Evolutionary conservation across 2,113 vertebrate species (phyloP).

Genomic region (Gallinago paraguaiae): DNA sequence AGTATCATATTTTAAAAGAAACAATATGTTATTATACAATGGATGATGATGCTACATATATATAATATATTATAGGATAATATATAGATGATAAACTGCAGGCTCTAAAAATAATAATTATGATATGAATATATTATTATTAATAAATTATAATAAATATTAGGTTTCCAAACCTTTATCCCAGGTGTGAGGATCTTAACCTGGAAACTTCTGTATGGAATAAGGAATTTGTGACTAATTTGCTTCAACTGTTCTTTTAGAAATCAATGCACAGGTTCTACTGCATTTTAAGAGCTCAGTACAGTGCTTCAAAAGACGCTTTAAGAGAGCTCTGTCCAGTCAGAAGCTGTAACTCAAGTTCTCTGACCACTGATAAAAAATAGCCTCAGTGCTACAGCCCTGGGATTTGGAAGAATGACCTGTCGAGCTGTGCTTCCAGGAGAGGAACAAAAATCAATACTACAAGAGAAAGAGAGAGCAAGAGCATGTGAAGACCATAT

Average conservation of each 20-base stretch:
- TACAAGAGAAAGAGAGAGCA: neutral
- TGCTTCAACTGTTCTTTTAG: neutral
- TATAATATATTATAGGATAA: neutral
- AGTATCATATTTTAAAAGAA: neutral
- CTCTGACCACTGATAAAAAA: neutral
- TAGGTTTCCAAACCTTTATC: neutral
- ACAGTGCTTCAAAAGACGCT: neutral
- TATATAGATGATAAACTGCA: neutral
- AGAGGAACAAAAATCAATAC: neutral
- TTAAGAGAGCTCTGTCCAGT: neutral
- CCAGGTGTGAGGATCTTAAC: neutral
- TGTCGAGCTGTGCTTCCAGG: neutral
- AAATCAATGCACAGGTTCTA: neutral
- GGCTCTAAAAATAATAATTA: neutral
- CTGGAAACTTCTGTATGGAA: neutral
- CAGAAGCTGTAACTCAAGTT: neutral
- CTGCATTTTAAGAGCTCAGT: neutral
- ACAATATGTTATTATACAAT: neutral
- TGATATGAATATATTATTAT: neutral
- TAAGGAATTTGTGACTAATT: neutral
- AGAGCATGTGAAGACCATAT: neutral
- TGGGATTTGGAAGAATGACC: conserved; percentile 1
- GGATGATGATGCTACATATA: neutral
- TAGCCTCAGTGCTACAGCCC: neutral
- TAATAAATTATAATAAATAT: neutral